Base-by-base conservation (phyloP, 2,797 vertebrate genomes). In the Sylvilagus floridanus region DNA sequence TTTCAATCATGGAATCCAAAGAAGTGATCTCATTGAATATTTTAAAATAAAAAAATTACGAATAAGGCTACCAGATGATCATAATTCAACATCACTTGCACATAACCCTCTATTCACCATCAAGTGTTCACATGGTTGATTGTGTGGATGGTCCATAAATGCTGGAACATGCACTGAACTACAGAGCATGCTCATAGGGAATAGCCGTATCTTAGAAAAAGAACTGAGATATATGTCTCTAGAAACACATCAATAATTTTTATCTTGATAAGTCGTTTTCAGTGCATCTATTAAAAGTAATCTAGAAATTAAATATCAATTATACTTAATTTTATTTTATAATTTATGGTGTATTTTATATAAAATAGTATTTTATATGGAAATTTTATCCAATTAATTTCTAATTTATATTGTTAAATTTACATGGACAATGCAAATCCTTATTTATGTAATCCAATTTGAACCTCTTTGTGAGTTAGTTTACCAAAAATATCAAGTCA, bases 21-120 rank as follows among this genome's bases (percentile, higher is more conserved):
- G 28, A 71, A 5, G 81, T 72, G 5, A 0, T 32, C 14, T 85
- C 60, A 60, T 24, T 78, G n/a, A 26, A 77, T 4, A 52, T 26
- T 35, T 60, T n/a, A 35, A 88, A 84, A 37, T 83, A 22, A 93
- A 11, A 35, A 89, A 82, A 79, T 82, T 82, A 22, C 22, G 52
- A 63, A 19, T 72, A 66, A 81, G 30, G 2, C 2, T 7, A 82
- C 16, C 22, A 69, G 32, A 60, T 24, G 26, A 21, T 82, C 32
- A 60, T 82, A 73, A 94, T 65, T 88, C 66, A 68, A 16, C 69
- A 84, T 26, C 83, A 30, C 9, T 73, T 63, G 60, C 2, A 17
- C 6, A 69, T 35, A 72, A 28, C 0, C 3, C 0, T 63, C 17
- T 30, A 5, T 69, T 1, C 0, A 32, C 22, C 2, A 35, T 17